A percentile compares a stretch with the other conserved stretches of the same genome.
phyloP scores from a whole-genome alignment of 2,888 invertebrate species.

The Galeopsomyia nigrocyanea region DNA sequence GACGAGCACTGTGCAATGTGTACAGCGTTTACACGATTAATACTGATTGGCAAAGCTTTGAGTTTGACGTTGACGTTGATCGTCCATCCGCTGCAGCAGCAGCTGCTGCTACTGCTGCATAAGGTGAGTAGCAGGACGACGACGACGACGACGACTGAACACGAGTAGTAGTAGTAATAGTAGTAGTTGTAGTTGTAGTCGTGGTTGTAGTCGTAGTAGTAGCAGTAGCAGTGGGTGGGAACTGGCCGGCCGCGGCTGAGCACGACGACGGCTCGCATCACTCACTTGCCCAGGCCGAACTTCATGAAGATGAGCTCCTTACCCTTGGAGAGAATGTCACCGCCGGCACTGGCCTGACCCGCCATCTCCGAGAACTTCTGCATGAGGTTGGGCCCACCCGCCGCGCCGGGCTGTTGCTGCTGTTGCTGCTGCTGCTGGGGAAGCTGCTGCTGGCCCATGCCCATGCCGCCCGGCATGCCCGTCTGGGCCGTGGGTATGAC shows the following conservation, averaged over 20 bases:
- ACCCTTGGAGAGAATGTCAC: constrained; percentile 91
- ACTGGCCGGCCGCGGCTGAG: neutral
- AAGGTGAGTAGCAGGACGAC: neutral
- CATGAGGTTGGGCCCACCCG: constrained; percentile 83
- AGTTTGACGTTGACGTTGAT: constrained; percentile 8
- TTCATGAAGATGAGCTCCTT: constrained; percentile 96
- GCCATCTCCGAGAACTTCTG: constrained; percentile 88
- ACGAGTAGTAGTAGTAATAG: too few relatives aligned
- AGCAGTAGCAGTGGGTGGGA: neutral
- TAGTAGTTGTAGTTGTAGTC: too few relatives aligned
- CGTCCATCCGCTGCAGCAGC: too few relatives aligned
- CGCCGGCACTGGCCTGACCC: constrained; percentile 79
- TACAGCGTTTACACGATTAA: constrained; percentile 49
- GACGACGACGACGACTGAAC: constrained; percentile 10
- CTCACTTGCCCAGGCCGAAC: constrained; percentile 83
- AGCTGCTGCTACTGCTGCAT: neutral
- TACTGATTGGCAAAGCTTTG: constrained; percentile 52
- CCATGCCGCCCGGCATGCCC: neutral
- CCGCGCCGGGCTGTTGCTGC: constrained; percentile 68
- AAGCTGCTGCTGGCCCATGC: constrained; percentile 32
- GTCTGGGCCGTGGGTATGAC: constrained; percentile 62
- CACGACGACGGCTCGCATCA: constrained; percentile 31
- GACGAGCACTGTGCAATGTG: constrained; percentile 43
- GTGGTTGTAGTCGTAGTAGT: constrained; percentile 10
- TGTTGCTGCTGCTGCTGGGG: constrained; percentile 61